Evolutionary conservation across 1,140 invertebrate species (phyloP), one percentile per base, ranked within the genome.

Genomic region (Drosophila mauritiana): DNA sequence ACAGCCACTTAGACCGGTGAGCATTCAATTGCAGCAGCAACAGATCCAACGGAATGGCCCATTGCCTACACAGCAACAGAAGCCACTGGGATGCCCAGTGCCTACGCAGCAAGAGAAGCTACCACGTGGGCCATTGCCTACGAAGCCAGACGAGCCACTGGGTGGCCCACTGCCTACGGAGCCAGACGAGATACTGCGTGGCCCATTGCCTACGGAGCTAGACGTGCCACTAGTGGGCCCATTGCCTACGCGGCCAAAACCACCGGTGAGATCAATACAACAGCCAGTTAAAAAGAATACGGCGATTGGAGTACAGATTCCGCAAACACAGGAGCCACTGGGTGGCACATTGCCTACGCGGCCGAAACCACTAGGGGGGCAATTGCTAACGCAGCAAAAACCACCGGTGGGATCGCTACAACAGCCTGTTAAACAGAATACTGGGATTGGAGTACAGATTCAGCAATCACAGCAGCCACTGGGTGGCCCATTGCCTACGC

Each of bases 401-500:
- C 7, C 13, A 20, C 10, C 27, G 13, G 10, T 27, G 12, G 15
- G 15, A 52, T 4, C 15, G 4, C 27, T 10, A 7, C 27, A 43
- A 25, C 54, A 39, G 6, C 5, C 31, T 2, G 36, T 45, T 17
- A 53, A 58, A 15, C 20, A 48, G 12, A 31, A 31, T 25, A 17
- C n/a, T 0, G 11, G 8, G 2, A 13, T 34, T 5, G 34, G 4
- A 15, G 36, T 11, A 15, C 64, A 67, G 15, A 10, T 46, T 0
- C 59, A 58, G 42, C 52, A 61, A 17, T 22, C 20, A 17, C 51
- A 58, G 3, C 53, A 37, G 27, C 8, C 5, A 8, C 20, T 22
- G 10, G 20, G 43, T 11, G 17, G n/a, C 17, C 46, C 49, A 15
- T 2, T 15, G 43, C 65, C 2, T 22, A 22, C 20, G 20, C 20